phyloP scores from a whole-genome alignment of 2,113 vertebrate genomes.

The Danionella cerebrum region DNA sequence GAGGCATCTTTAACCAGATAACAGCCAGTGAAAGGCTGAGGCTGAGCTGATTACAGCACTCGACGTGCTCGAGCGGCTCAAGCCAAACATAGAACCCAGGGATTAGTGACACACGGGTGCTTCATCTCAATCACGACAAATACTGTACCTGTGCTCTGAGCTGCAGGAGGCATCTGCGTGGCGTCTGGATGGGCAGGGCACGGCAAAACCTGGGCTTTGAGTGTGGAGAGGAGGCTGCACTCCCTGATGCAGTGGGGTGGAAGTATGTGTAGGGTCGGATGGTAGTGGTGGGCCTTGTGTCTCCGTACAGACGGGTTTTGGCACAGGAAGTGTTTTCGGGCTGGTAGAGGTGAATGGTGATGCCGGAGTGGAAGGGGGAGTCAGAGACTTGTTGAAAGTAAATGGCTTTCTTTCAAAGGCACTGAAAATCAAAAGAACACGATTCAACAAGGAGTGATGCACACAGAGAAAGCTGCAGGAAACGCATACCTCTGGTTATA shows the following conservation, averaged over 20 bases:
- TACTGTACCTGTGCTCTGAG: constrained; percentile 82
- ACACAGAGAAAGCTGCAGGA: not conserved
- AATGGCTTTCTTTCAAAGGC: constrained; percentile 83
- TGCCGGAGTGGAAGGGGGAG: constrained; percentile 66
- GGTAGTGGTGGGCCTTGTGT: constrained; percentile 20
- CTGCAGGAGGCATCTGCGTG: constrained; percentile 71
- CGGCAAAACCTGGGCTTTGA: constrained; percentile 68
- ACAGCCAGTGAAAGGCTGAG: constrained; percentile 8
- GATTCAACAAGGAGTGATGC: not conserved
- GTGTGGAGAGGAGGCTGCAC: constrained; percentile 40
- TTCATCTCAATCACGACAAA: too few relatives aligned
- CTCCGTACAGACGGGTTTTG: constrained; percentile 52
- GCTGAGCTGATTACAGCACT: constrained; percentile 24
- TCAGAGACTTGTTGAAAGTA: constrained; percentile 76
- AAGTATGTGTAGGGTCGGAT: constrained; percentile 24
- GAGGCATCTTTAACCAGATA: constrained; percentile 26
- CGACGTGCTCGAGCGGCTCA: not conserved
- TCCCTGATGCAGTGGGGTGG: constrained; percentile 42
- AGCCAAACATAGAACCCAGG: not conserved
- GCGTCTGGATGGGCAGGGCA: constrained; percentile 71
- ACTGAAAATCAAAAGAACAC: constrained; percentile 55
- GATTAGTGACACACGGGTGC: too few relatives aligned
- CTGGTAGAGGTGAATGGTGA: constrained; percentile 55
- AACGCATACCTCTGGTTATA: constrained; percentile 80
- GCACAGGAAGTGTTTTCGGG: constrained; percentile 39